Base-by-base conservation (phyloP, 2,888 invertebrate genomes). In the Nemotelus pantherinus region DNA sequence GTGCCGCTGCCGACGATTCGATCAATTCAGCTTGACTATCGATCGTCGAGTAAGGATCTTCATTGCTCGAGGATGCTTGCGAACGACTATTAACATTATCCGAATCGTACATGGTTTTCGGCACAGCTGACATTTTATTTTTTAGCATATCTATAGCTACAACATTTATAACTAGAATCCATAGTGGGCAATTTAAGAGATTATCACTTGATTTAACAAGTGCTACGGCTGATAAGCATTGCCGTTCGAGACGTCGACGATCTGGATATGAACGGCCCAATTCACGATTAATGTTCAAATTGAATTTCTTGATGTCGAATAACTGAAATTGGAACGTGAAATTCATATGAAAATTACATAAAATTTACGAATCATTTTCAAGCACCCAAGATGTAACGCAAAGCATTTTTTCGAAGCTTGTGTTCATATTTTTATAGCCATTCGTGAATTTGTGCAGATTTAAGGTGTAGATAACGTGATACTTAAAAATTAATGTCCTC, bases 151-250 rank as follows among this genome's bases (percentile, higher is more conserved):
- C 93, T 84, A 94, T 89, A 81, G 94, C 94, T 80, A 93, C 92
- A 75, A 94, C 90, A 85, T 94, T 94, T 82, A 95, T 91, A 83
- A 95, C 90, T 85, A 93, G 90, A 82, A 94, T 90, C 94, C 94
- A 95, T 78, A 93, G 91, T 44, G 94, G 94, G 80, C 93, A 92
- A 82, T 92, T 91, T 80, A 93, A 87, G 81, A 93, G 87, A 83
- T 93, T 91, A 45, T 88, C 87, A 81, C 91, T 91, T 79, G 92
- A 91, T 86, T 92, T 91, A 71, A 93, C 92, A 84, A 94, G 90
- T 64, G 92, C 91, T 64, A 95, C 89, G 78, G 92, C 91, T 82
- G 92, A 91, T 70, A 94, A 88, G 82, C 93, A 93, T 82, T 93
- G 92, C 77, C 90, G 89, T 83, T 93, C 92, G 80, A 94, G 86